Evolutionary conservation across 2,113 vertebrate genomes (phyloP).

Genomic region (Dicentrarchus labrax): DNA sequence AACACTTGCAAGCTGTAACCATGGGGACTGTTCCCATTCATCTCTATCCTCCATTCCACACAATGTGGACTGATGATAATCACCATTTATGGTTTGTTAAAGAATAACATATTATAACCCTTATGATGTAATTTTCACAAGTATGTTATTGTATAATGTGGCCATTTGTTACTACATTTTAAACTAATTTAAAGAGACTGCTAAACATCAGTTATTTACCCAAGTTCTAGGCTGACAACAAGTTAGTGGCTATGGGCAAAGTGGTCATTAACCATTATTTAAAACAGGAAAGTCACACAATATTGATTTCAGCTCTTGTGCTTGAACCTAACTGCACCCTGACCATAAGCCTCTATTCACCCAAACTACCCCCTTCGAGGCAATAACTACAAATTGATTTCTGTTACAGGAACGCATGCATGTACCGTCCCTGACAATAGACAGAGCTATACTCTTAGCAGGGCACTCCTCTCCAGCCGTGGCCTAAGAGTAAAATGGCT

Average conservation of each 20-base stretch:
- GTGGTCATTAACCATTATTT: slow-evolving; percentile 2
- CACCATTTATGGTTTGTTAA: background rate
- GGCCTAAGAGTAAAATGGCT: slow-evolving; percentile 44
- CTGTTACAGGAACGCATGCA: slow-evolving; percentile 27
- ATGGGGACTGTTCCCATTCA: background rate
- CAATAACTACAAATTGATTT: slow-evolving; percentile 50
- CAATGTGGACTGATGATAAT: background rate
- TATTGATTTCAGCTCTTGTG: slow-evolving; percentile 38
- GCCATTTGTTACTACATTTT: background rate
- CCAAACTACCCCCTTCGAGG: slow-evolving; percentile 16
- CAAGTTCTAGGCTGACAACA: background rate
- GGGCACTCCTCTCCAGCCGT: slow-evolving; percentile 34
- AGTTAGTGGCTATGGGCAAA: background rate
- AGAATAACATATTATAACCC: background rate
- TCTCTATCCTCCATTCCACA: background rate
- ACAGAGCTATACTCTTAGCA: slow-evolving; percentile 29
- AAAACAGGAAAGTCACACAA: slow-evolving; percentile 23
- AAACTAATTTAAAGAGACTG: background rate
- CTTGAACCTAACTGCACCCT: slow-evolving; percentile 47
- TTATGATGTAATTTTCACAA: background rate
- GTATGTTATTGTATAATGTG: background rate
- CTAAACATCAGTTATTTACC: background rate
- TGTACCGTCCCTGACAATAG: slow-evolving; percentile 36
- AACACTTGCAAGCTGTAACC: background rate
- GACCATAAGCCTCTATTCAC: slow-evolving; percentile 11